phyloP scores from a whole-genome alignment of 2,888 invertebrate species.

The Dicyrtomina minuta region DNA sequence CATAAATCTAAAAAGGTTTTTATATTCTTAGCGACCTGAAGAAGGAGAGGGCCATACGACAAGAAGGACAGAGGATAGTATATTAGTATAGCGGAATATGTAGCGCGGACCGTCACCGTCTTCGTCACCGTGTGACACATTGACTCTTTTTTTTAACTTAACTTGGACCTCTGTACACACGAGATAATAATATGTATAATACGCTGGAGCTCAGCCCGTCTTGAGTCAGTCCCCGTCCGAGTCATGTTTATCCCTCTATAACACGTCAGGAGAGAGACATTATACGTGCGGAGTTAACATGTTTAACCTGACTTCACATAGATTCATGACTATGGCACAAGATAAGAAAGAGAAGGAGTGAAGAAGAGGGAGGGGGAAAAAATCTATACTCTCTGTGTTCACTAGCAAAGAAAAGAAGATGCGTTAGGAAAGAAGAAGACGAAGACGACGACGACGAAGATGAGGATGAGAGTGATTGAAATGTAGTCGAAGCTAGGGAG shows the following conservation, averaged over 20 bases:
- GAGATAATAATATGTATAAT: not conserved
- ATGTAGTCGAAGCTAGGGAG: constrained; percentile 45
- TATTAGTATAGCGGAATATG: no score
- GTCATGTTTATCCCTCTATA: not conserved
- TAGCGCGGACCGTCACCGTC: not conserved
- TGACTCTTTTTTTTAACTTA: constrained; percentile 1
- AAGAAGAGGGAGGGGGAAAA: not conserved
- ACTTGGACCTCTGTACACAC: not conserved
- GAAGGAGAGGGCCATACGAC: no score
- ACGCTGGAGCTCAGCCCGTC: not conserved
- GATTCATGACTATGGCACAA: not conserved
- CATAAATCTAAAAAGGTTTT: constrained; percentile 23
- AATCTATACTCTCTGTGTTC: not conserved
- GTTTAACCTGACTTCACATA: no score
- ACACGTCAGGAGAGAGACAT: no score
- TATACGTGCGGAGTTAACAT: no score
- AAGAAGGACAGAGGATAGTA: no score
- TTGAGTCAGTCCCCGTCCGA: not conserved
- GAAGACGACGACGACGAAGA: constrained; percentile 2
- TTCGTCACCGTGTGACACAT: not conserved
- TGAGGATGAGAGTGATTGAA: constrained; percentile 41
- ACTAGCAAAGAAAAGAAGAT: constrained; percentile 1
- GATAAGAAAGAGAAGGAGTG: constrained; percentile 1
- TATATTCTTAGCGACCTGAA: not conserved
- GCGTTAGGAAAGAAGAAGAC: not conserved